Conservation (phyloP, 2,113 vertebrate genomes). For the Cyrtonyx montezumae region DNA sequence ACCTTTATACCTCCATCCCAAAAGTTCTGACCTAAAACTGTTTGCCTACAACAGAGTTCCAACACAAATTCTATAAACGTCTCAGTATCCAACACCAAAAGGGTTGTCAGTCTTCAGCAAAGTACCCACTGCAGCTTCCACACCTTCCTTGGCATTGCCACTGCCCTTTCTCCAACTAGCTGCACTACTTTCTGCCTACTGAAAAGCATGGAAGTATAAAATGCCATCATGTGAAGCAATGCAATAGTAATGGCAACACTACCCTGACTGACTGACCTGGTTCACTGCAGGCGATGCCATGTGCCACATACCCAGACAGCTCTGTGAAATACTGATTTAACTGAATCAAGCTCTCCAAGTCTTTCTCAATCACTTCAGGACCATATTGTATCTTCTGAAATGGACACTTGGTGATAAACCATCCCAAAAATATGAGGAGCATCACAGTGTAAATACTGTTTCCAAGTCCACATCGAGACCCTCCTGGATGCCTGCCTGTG, state of each 20-base stretch:
- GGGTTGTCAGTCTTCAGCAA: background rate
- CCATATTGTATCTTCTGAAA: background rate
- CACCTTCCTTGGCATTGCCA: background rate
- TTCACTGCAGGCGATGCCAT: background rate
- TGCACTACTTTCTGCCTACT: background rate
- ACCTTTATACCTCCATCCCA: constrained; percentile 19
- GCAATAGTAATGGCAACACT: background rate
- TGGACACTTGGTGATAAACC: background rate
- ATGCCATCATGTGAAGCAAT: background rate
- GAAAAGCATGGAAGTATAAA: background rate
- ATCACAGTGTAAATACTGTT: background rate
- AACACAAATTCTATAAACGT: background rate
- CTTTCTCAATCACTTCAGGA: background rate
- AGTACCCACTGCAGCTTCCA: background rate
- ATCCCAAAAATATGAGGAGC: background rate
- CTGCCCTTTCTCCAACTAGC: background rate
- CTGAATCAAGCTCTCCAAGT: background rate
- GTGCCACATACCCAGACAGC: background rate
- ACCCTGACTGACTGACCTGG: background rate
- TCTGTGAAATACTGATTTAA: background rate
- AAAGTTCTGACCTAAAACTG: constrained; percentile 16
- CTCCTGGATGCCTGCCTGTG: no score
- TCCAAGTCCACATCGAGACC: background rate
- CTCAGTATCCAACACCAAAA: background rate
- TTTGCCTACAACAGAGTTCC: constrained; percentile 33